Base-by-base conservation (phyloP, 2,797 vertebrate genomes). In the Cryptoblepharus egeriae region DNA sequence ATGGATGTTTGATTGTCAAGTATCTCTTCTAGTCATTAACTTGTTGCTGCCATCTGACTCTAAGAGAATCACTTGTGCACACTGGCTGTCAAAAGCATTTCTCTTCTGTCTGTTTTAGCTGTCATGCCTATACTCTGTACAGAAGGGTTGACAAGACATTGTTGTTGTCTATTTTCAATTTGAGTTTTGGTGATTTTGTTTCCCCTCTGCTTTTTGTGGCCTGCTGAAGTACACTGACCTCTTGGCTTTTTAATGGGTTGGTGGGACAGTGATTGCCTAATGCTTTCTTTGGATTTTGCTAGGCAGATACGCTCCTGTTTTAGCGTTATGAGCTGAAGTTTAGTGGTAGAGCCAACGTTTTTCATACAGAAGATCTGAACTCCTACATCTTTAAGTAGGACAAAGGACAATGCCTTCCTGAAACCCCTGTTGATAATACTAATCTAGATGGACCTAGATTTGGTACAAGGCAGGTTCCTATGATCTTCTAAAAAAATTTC, bases 1-100 rank as follows among this genome's bases (percentile, higher is more conserved):
- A 96, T 95, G 96, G 96, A 95, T 95, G 94, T 94, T 96, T 96
- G 95, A 95, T 96, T 96, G 96, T 96, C 96, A 96, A 95, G 96
- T 95, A 95, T 94, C 95, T 95, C 95, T 96, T 93, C 94, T 96
- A 96, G 94, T 94, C 95, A 94, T 93, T 96, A 96, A 96, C 95
- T 96, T 96, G 96, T 96, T 96, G 96, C 96, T 96, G 95, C 96
- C 95, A 96, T 96, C 96, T 96, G 96, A 96, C 96, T 96, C 96
- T 96, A 94, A 95, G 95, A 94, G 95, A 96, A 96, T 96, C 95
- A 95, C 95, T 96, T 95, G 95, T 95, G 95, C 96, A 94, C 95
- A 93, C 94, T 96, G 96, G 95, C 95, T 96, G 96, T 96, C 96
- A 96, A 96, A 96, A 96, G 95, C 95, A 96, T 96, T 96, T 96